Evolutionary conservation across 1,140 invertebrate genomes (phyloP), one percentile per base, ranked within the genome.

Genomic region (Conus betulinus): DNA sequence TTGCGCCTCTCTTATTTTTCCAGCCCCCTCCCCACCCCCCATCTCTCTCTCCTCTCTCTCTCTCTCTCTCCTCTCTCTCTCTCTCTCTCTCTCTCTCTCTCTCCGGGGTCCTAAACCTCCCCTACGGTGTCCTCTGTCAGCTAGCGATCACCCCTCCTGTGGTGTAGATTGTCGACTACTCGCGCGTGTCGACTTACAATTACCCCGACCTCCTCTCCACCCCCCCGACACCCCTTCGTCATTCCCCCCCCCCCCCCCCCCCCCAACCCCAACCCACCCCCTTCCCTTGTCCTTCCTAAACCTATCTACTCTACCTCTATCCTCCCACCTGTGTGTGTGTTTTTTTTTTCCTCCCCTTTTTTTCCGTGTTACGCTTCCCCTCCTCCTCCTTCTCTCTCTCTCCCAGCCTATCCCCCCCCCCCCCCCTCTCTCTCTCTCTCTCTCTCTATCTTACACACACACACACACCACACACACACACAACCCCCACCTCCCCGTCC

Each of bases 161-260:
- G 67, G 17, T 71, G 67, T 71, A 78, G 10, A 27, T 78, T 39
- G 25, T 39, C 76, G 7, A 78, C 76, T 78, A 13, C 25, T 78
- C 76, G n/a, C 27, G 76, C 76, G 76, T 78, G 76, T 78, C 76
- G 76, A 13, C 76, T 78, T 78, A 78, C 76, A 78, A 39, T 78
- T 78, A 23, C n/a, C 39, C 10, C 11, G 6, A 17, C 67, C 23
- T n/a, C 23, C 20, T 71, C 67, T 10, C 67, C 23, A 1, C 20
- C 67, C 20, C 67, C 67, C 20, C 67, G 7, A 7, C 17, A 7
- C 17, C 57, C 17, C 57, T 60, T 17, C 17, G 8, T 71, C 17
- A 13, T 17, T 23, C 67, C 23, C 20, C 23, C 67, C 20, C 67
- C 23, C 67, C 23, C 67, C 23, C 67, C 23, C 67, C 23, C 67